Evolutionary conservation across 2,113 vertebrate species (phyloP), one percentile per base, ranked within the genome.

Genomic region (Recurvirostra avosetta): DNA sequence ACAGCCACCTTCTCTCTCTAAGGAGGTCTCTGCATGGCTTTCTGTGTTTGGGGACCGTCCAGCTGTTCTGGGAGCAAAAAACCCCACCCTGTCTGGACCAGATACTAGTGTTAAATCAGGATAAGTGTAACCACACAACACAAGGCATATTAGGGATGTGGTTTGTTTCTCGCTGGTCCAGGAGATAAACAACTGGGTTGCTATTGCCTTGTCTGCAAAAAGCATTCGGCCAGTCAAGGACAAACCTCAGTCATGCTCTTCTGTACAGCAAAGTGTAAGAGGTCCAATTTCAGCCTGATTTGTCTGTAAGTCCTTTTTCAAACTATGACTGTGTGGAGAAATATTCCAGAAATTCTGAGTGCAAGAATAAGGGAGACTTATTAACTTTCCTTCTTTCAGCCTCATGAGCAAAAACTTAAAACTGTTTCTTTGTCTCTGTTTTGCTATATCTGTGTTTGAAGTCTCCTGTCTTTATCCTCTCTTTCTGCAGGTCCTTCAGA

Each of bases 401-500:
- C 8, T 65, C 15, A 3, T 15, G 32, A 66, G 9, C n/a, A 41
- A 78, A 90, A 70, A 7, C 0, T 3, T 88, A 34, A 11, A n/a
- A 12, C 3, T 34, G 19, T n/a, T 73, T 49, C 15, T 86, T 65
- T 43, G 32, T 63, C 9, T 66, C 22, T 80, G 41, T 53, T 86
- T 93, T 80, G 18, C 43, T 89, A 1, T 65, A 12, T 27, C 27
- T 52, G 8, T 61, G 65, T 85, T 91, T 94, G 43, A 96, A 86
- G 41, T 50, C 34, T 45, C 30, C 27, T 63, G 0, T 40, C 53
- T 67, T 93, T 62, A 21, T 81, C 17, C 55, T 71, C 53, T 58
- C 38, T 79, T 81, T 52, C 36, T 36, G 6, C 97, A 99, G 99
- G 99, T 99, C 91, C 97, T 99, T 55, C 99, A 99, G 98, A 99